Conservation (phyloP, 2,113 vertebrate species). For the Brienomyrus brachyistius region DNA sequence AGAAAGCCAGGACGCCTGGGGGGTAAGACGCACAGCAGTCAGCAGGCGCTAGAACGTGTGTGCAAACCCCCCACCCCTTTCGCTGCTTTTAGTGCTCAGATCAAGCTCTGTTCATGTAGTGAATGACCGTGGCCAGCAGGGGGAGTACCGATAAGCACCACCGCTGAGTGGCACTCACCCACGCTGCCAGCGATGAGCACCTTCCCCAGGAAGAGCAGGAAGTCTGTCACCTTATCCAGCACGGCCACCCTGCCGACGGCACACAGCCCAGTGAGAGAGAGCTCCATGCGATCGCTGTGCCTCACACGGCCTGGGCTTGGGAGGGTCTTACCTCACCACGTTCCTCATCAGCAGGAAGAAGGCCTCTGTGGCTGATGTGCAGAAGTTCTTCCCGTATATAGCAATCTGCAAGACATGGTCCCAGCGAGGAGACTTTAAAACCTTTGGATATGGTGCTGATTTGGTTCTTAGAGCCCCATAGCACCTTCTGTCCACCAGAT, state of each 20-base stretch:
- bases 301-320: not conserved
- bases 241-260: slow-evolving; percentile 74
- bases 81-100: not conserved
- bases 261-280: slow-evolving; percentile 20
- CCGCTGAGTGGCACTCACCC: slow-evolving; percentile 65
- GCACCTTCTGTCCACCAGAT: not conserved
- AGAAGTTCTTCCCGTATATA: slow-evolving; percentile 92
- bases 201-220: slow-evolving; percentile 86
- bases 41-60: not conserved
- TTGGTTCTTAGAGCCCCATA: not conserved
- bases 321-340: slow-evolving; percentile 72
- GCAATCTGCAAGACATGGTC: slow-evolving; percentile 69
- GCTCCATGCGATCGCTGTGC: not conserved
- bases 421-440: not conserved
- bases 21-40: not conserved
- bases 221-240: slow-evolving; percentile 90
- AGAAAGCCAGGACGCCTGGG: slow-evolving; percentile 81
- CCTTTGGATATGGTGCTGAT: not conserved
- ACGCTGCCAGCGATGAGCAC: slow-evolving; percentile 82
- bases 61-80: not conserved
- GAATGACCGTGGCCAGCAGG: not conserved
- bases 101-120: not conserved
- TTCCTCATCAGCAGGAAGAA: slow-evolving; percentile 93
- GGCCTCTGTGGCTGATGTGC: slow-evolving; percentile 81
- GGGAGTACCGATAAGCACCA: not conserved